These are phyloP conservation scores for Cephus cinctus DNA, from an alignment of 1,140 invertebrate genomes.

Conservation along the genomic window DNA sequence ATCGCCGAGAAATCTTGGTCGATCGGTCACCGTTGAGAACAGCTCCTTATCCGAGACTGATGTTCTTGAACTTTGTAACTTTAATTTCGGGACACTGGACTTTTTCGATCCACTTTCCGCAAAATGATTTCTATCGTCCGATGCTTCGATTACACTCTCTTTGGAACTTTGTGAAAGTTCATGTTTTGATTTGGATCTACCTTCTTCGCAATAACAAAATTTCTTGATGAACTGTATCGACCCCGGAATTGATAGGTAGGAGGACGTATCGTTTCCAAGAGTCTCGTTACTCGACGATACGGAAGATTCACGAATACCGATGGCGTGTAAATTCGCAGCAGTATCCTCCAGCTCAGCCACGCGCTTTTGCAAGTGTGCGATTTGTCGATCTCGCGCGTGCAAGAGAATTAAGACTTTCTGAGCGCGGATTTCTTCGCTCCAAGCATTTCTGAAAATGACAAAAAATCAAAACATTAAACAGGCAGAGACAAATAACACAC, in stretches of 20 bases:
- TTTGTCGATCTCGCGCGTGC: constrained; percentile 15
- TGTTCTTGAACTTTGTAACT: neutral
- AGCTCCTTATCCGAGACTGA: constrained; percentile 18
- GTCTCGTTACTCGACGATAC: neutral
- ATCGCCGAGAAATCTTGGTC: too few relatives aligned
- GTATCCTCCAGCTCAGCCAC: constrained; percentile 15
- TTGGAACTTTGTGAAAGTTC: neutral
- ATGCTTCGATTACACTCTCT: neutral
- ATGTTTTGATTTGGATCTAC: neutral
- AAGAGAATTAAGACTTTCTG: constrained; percentile 21
- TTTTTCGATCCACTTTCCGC: too few relatives aligned
- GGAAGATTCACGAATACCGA: constrained; percentile 4
- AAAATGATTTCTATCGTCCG: neutral
- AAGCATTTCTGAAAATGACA: constrained; percentile 19
- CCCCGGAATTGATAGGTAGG: neutral
- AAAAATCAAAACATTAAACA: constrained; percentile 5
- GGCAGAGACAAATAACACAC: too few relatives aligned
- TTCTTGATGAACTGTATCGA: neutral
- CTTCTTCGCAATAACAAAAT: neutral
- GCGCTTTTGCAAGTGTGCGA: constrained; percentile 17
- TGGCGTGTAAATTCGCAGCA: constrained; percentile 4
- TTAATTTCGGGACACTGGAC: neutral
- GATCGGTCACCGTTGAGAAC: constrained; percentile 10
- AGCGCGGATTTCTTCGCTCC: constrained; percentile 20
- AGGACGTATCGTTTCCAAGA: neutral